A percentile compares a stretch with the other conserved stretches of the same genome.
Conservation (phyloP, 2,113 vertebrate genomes). For the Grus americana region DNA sequence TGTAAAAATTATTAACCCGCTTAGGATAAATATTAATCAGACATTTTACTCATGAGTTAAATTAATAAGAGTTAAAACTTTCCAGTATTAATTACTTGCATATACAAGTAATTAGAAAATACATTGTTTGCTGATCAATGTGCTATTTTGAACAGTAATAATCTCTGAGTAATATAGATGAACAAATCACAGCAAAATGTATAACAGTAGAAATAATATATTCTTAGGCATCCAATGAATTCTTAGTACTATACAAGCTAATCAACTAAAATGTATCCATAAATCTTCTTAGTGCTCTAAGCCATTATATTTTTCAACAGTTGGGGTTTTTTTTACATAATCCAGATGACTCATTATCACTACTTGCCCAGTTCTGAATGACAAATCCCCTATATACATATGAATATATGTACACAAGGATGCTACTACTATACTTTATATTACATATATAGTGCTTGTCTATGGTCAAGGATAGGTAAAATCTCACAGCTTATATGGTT, state of each 20-base stretch:
- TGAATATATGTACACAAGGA: background rate
- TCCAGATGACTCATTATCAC: background rate
- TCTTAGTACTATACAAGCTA: background rate
- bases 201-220: background rate
- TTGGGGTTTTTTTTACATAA: background rate
- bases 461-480: background rate
- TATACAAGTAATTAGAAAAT: background rate
- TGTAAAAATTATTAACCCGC: background rate
- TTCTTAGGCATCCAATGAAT: background rate
- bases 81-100: background rate
- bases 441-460: background rate
- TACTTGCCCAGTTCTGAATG: background rate
- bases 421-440: background rate
- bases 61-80: background rate
- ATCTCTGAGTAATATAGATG: background rate
- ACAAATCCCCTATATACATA: background rate
- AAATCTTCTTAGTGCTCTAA: background rate
- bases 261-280: background rate
- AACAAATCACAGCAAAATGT: background rate
- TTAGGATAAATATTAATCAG: background rate
- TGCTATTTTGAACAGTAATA: background rate
- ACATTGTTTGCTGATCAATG: background rate
- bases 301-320: background rate
- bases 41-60: background rate
- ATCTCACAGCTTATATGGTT: background rate